Percentiles rank a stretch among this genome's conserved stretches.
Evolutionary conservation across 2,113 vertebrate genomes (phyloP).

Genomic region (Edolisoma coerulescens): DNA sequence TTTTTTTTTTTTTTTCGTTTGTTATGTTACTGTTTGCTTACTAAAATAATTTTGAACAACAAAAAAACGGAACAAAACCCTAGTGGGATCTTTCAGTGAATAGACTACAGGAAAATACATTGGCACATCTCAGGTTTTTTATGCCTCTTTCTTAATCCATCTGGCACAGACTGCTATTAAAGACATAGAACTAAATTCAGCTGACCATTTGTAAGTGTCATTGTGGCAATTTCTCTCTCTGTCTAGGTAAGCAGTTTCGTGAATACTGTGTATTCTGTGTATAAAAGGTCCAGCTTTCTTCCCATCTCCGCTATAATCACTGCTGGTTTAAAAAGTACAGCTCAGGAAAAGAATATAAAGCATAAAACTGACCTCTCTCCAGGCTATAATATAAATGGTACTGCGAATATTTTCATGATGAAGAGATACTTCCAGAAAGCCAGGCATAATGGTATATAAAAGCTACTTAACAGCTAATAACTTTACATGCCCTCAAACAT

Average conservation of each 20-base stretch:
- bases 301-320: background rate
- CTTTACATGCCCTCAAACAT: background rate
- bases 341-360: background rate
- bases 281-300: background rate
- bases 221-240: background rate
- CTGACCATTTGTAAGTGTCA: background rate
- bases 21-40: background rate
- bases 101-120: background rate
- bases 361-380: background rate
- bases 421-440: background rate
- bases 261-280: background rate
- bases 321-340: background rate
- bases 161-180: background rate
- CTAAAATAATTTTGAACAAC: background rate
- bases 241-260: background rate
- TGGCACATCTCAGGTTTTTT: background rate
- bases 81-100: background rate
- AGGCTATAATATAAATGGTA: background rate
- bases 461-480: background rate
- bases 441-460: conserved; percentile 4
- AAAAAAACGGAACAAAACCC: background rate
- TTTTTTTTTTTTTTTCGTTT: background rate
- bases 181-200: background rate
- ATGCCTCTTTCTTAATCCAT: background rate
- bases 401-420: background rate